A percentile compares a stretch with the other conserved stretches of the same genome.
These are phyloP conservation scores for Drosophila diplacantha DNA, from an alignment of 2,888 invertebrate species.

Conservation along the genomic window DNA sequence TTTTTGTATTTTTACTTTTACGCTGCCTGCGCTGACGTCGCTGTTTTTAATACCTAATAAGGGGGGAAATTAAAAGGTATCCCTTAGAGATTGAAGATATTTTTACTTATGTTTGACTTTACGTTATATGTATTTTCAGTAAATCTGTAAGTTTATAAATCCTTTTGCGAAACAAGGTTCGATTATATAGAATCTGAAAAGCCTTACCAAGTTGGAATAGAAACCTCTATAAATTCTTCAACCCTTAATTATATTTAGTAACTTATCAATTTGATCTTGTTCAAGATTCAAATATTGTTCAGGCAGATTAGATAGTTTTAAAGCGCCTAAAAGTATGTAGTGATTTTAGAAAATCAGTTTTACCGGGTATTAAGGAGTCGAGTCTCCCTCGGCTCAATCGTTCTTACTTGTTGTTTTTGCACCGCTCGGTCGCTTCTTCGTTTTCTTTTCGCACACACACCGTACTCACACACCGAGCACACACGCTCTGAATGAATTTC, in stretches of 20 bases:
- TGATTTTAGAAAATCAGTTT: background rate
- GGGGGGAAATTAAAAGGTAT: background rate
- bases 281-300: no score
- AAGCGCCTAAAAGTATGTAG: background rate
- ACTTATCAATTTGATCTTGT: background rate
- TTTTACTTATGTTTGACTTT: background rate
- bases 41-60: slow-evolving; percentile 20
- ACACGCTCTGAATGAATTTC: slow-evolving; percentile 75
- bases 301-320: no score
- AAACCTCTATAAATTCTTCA: background rate
- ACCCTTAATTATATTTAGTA: background rate
- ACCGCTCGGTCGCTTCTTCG: slow-evolving; percentile 61
- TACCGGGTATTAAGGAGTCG: slow-evolving; percentile 17
- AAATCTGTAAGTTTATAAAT: background rate
- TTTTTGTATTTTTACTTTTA: slow-evolving; percentile 15
- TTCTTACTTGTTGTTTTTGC: slow-evolving; percentile 65
- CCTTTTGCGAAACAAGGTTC: background rate
- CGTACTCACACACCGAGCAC: slow-evolving; percentile 15
- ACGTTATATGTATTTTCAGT: no score
- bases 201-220: background rate
- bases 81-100: background rate
- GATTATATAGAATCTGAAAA: background rate
- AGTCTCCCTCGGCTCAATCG: slow-evolving; percentile 19
- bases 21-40: slow-evolving; percentile 32
- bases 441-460: slow-evolving; percentile 58